Percentiles rank a stretch among this genome's conserved stretches.
Evolutionary conservation across 2,888 invertebrate species (phyloP).

Genomic region (Celastrina argiolus): DNA sequence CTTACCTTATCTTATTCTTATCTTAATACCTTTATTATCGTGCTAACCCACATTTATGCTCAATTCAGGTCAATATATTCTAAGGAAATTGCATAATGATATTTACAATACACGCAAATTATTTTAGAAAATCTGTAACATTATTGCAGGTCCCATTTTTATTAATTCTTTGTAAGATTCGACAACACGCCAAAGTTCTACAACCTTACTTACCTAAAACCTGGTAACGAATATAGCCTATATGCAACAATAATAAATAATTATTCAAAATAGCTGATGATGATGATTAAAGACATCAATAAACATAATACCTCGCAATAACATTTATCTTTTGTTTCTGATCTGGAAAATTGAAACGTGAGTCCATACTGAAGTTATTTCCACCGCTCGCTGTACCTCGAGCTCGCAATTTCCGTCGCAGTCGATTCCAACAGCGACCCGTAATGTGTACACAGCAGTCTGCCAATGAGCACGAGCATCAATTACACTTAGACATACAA

Average conservation of each 20-base stretch:
- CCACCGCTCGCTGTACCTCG: constrained; percentile 1
- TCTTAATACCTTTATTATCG: neutral
- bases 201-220: too few species aligned
- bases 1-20: neutral
- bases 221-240: too few species aligned
- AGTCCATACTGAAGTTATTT: constrained; percentile 19
- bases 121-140: too few species aligned
- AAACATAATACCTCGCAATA: neutral
- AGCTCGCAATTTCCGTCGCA: constrained; percentile 23
- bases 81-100: neutral
- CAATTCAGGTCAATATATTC: neutral
- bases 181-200: too few species aligned
- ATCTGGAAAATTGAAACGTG: constrained; percentile 15
- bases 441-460: constrained; percentile 19
- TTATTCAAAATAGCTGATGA: neutral
- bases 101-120: neutral
- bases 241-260: neutral
- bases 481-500: constrained; percentile 30
- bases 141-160: too few species aligned
- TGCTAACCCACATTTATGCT: neutral
- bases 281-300: constrained; percentile 1
- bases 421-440: constrained; percentile 24
- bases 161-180: too few species aligned
- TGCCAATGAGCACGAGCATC: constrained; percentile 25
- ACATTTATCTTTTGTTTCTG: constrained; percentile 11